Evolutionary conservation across 2,113 vertebrate genomes (phyloP).

Genomic region (Platanista minor): DNA sequence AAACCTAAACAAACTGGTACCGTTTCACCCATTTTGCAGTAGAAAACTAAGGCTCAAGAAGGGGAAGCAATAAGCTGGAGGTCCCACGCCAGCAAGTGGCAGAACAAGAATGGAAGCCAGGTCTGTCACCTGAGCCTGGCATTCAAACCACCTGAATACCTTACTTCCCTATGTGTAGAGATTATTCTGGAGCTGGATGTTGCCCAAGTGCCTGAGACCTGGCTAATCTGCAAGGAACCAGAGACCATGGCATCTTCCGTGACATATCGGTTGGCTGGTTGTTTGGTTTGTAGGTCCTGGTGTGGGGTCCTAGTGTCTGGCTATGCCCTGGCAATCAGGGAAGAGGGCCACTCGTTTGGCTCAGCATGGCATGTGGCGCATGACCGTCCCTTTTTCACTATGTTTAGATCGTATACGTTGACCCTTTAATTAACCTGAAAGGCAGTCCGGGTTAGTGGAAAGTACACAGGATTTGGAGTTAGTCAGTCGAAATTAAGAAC

Average conservation of each 20-base stretch:
- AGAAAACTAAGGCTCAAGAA: not conserved
- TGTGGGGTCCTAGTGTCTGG: not conserved
- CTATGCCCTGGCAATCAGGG: not conserved
- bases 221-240: not conserved
- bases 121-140: not conserved
- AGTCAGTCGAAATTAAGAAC: not conserved
- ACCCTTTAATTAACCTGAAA: not conserved
- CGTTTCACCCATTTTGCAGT: no score
- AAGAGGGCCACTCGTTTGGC: not conserved
- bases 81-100: not conserved
- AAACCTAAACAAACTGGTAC: not conserved
- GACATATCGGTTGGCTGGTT: not conserved
- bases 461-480: not conserved
- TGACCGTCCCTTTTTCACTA: fast-evolving
- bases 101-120: not conserved
- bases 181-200: not conserved
- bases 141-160: not conserved
- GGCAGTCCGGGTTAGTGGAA: not conserved
- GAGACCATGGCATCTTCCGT: not conserved
- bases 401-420: not conserved
- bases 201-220: not conserved
- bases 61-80: not conserved
- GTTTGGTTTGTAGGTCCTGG: not conserved
- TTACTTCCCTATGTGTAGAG: not conserved
- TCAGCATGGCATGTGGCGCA: not conserved